phyloP scores from a whole-genome alignment of 2,113 vertebrate species.

The Cichladusa arquata region DNA sequence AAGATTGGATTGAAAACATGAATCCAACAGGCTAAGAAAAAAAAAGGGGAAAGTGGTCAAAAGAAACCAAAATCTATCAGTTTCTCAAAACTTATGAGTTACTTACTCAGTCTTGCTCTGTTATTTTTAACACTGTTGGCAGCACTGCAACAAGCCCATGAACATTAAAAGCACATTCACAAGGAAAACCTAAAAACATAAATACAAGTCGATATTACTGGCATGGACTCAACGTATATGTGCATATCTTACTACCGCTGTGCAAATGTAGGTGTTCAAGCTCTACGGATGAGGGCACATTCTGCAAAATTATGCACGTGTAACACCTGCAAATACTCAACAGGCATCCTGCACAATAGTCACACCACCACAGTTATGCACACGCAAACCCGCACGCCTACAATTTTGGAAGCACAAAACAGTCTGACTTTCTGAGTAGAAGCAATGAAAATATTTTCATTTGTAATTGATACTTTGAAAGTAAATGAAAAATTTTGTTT shows the following conservation, averaged over 20 bases:
- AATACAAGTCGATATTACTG: not conserved
- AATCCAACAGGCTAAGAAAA: not conserved
- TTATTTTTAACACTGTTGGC: constrained; percentile 36
- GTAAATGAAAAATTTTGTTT: constrained; percentile 53
- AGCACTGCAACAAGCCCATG: not conserved
- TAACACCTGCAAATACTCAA: constrained; percentile 41
- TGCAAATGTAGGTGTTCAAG: not conserved
- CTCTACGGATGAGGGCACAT: not conserved
- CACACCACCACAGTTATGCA: constrained; percentile 1
- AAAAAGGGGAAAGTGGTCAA: not conserved
- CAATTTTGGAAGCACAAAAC: not conserved
- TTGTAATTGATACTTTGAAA: constrained; percentile 49
- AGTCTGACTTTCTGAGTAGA: not conserved
- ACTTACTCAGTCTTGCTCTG: not conserved
- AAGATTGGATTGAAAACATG: constrained; percentile 4
- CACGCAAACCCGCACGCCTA: not conserved
- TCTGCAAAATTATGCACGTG: not conserved
- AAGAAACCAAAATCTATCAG: not conserved
- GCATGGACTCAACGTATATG: not conserved
- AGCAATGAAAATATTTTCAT: constrained; percentile 46
- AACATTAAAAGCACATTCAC: constrained; percentile 12
- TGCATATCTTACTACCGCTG: not conserved
- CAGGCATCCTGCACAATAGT: not conserved
- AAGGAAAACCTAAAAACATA: constrained; percentile 20
- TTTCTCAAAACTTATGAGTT: not conserved